These are phyloP conservation scores for Pollachius pollachius DNA, from an alignment of 2,113 vertebrate species.

Conservation along the genomic window DNA sequence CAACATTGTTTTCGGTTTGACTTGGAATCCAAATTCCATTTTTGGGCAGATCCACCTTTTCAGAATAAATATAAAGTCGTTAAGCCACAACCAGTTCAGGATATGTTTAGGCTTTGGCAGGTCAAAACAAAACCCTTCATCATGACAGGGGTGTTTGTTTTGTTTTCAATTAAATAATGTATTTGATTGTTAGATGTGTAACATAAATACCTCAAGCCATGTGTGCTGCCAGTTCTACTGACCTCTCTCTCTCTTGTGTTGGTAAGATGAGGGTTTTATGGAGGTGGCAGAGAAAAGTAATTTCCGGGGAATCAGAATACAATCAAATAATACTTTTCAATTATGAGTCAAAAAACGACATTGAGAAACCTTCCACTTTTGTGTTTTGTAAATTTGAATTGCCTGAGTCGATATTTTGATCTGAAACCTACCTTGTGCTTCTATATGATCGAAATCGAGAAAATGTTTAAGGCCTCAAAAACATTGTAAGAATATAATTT, in stretches of 20 bases:
- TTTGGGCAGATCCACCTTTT: constrained; percentile 28
- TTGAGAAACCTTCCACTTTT: constrained; percentile 17
- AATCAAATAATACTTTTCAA: constrained; percentile 31
- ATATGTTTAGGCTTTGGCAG: too few relatives aligned
- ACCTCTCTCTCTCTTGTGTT: too few relatives aligned
- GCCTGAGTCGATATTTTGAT: constrained; percentile 54
- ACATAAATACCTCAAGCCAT: too few relatives aligned
- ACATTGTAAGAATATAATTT: constrained; percentile 38
- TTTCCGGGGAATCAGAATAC: too few relatives aligned
- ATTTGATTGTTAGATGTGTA: too few relatives aligned
- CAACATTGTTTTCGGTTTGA: too few relatives aligned
- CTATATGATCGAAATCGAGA: constrained; percentile 32
- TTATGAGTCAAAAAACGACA: constrained; percentile 51
- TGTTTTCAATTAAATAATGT: too few relatives aligned
- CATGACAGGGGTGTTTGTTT: constrained; percentile 32
- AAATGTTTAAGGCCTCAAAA: constrained; percentile 59
- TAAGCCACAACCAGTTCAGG: constrained; percentile 33
- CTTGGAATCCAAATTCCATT: constrained; percentile 15
- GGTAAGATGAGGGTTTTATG: neutral
- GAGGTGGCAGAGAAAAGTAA: too few relatives aligned
- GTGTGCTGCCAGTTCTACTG: too few relatives aligned
- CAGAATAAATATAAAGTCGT: constrained; percentile 36
- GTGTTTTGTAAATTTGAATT: constrained; percentile 26
- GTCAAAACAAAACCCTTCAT: too few relatives aligned
- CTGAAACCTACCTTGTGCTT: constrained; percentile 59